phyloP scores from a whole-genome alignment of 2,888 invertebrate species.

The Ommatoiulus sabulosus region DNA sequence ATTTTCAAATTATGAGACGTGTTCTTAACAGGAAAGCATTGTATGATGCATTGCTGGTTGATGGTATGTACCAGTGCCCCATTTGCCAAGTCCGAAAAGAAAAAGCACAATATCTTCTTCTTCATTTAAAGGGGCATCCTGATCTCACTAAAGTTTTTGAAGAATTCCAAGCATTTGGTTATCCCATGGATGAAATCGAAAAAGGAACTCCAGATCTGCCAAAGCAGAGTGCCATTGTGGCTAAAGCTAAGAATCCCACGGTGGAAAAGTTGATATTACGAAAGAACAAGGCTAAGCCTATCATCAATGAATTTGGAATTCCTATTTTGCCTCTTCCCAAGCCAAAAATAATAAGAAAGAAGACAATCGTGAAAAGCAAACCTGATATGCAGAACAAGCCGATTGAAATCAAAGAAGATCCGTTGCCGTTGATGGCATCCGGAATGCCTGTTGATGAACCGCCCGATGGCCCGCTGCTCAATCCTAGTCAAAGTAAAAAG shows the following conservation, averaged over 20 bases:
- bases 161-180: slow-evolving; percentile 40
- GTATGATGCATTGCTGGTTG: slow-evolving; percentile 45
- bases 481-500: not conserved
- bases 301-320: not conserved
- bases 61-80: slow-evolving; percentile 21
- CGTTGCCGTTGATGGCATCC: not conserved
- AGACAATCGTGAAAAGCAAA: not conserved
- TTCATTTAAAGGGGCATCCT: slow-evolving; percentile 42
- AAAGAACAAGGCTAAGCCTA: not conserved
- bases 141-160: slow-evolving; percentile 51
- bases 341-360: not conserved
- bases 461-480: not conserved
- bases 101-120: slow-evolving; percentile 50
- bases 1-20: slow-evolving; percentile 51
- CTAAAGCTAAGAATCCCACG: not conserved
- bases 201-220: not conserved
- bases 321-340: not conserved
- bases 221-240: not conserved
- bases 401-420: not conserved
- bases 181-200: not conserved
- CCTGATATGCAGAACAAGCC: not conserved
- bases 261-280: not conserved
- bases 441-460: not conserved
- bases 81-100: slow-evolving; percentile 15
- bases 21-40: slow-evolving; percentile 51